These are phyloP conservation scores for Andrena camellia DNA, from an alignment of 2,888 invertebrate species.

Conservation along the genomic window DNA sequence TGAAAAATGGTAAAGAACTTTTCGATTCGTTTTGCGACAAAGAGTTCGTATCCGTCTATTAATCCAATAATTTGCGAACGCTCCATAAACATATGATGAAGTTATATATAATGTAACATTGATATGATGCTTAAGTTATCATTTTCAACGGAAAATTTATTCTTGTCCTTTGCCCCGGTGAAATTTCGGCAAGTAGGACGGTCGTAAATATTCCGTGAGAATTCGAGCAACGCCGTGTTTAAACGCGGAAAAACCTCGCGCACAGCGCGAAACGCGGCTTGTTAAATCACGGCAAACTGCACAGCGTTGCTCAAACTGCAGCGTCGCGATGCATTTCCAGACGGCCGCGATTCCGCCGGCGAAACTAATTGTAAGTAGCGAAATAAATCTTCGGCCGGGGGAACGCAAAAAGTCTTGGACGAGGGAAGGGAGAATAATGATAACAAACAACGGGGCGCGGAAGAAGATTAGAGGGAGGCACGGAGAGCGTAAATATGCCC, in stretches of 20 bases:
- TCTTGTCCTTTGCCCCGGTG: not conserved
- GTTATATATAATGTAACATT: not conserved
- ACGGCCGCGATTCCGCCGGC: conserved; percentile 19
- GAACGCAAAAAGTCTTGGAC: conserved; percentile 47
- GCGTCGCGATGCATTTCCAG: conserved; percentile 49
- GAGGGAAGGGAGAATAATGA: conserved; percentile 29
- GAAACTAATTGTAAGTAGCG: conserved; percentile 76
- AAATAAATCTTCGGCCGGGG: conserved; percentile 74
- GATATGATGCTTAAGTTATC: not conserved
- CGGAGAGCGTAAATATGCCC: conserved; percentile 25
- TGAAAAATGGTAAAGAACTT: not conserved
- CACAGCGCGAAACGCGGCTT: conserved; percentile 23
- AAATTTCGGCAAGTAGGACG: not conserved
- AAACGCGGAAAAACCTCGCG: conserved; percentile 29
- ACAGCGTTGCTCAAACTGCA: conserved; percentile 26
- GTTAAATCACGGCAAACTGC: conserved; percentile 58
- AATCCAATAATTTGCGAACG: not conserved
- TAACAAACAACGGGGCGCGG: conserved; percentile 45
- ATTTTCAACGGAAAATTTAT: not conserved
- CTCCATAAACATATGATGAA: not conserved
- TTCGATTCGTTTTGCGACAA: not conserved
- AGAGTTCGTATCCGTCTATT: not conserved
- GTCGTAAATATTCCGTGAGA: conserved; percentile 23
- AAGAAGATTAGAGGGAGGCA: conserved; percentile 28
- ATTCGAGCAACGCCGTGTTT: conserved; percentile 16